Conservation (phyloP, 2,797 vertebrate species). For the Fringilla coelebs region DNA sequence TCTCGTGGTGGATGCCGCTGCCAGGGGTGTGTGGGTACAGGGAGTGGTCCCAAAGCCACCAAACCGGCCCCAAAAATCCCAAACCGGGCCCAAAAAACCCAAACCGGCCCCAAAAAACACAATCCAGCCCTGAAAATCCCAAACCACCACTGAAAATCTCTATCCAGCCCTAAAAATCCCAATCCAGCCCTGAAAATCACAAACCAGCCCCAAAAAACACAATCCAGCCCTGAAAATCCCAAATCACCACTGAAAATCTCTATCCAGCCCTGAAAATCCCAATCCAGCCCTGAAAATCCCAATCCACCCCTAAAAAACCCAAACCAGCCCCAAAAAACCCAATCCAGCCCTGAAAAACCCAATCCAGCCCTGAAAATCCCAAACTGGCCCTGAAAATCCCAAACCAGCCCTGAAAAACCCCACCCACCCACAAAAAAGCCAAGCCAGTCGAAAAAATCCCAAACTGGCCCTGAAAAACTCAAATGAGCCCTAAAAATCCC, state of each 20-base stretch:
- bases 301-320: no score
- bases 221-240: no score
- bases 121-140: fast-evolving
- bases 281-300: no score
- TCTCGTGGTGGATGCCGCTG: fast-evolving
- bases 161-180: fast-evolving
- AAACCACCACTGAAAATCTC: no score
- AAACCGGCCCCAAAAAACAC: no score
- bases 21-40: fast-evolving
- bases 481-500: fast-evolving
- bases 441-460: no score
- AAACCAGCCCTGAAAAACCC: fast-evolving
- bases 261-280: fast-evolving
- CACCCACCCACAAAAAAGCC: no score
- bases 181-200: fast-evolving
- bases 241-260: no score
- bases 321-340: fast-evolving
- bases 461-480: fast-evolving
- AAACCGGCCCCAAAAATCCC: fast-evolving
- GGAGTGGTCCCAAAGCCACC: fast-evolving
- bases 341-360: no score
- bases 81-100: background rate
- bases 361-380: fast-evolving
- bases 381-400: fast-evolving
- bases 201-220: background rate